A percentile compares a stretch with the other conserved stretches of the same genome.
Evolutionary conservation across 2,888 invertebrate genomes (phyloP).

Genomic region (Amphipoea oculea): DNA sequence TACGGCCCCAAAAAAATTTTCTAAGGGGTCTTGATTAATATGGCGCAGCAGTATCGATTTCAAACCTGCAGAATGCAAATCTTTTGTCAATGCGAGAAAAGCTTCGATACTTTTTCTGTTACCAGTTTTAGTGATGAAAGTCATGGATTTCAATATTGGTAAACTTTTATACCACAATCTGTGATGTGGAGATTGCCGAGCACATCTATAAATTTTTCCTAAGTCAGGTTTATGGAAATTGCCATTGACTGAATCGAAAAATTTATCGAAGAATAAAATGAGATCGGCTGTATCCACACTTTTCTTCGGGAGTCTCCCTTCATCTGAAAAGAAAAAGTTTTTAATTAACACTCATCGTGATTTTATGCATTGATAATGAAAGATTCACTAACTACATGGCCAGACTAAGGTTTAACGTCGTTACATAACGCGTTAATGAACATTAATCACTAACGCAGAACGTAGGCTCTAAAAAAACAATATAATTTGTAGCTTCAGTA

Average conservation of each 20-base stretch:
- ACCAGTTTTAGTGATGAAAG: neutral
- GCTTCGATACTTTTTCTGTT: conserved; percentile 15
- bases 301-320: neutral
- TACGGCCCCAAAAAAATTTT: conserved; percentile 11
- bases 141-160: conserved; percentile 11
- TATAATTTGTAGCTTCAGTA: too few relatives aligned
- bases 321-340: conserved; percentile 2
- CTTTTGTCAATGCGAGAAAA: conserved; percentile 36
- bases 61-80: conserved; percentile 36
- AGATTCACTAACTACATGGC: neutral
- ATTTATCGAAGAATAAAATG: neutral
- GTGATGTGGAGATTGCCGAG: neutral
- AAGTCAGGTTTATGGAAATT: neutral
- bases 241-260: neutral
- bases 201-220: neutral
- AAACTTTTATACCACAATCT: conserved; percentile 12
- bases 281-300: neutral
- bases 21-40: conserved; percentile 3
- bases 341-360: neutral
- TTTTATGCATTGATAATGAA: neutral
- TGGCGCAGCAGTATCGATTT: conserved; percentile 8
- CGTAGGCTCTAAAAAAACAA: too few relatives aligned
- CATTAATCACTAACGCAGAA: too few relatives aligned
- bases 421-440: neutral
- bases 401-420: neutral